Percentiles rank a stretch among this genome's conserved stretches.
Conservation (phyloP, 2,888 invertebrate genomes). For the Poecilobothrus nobilitatus region DNA sequence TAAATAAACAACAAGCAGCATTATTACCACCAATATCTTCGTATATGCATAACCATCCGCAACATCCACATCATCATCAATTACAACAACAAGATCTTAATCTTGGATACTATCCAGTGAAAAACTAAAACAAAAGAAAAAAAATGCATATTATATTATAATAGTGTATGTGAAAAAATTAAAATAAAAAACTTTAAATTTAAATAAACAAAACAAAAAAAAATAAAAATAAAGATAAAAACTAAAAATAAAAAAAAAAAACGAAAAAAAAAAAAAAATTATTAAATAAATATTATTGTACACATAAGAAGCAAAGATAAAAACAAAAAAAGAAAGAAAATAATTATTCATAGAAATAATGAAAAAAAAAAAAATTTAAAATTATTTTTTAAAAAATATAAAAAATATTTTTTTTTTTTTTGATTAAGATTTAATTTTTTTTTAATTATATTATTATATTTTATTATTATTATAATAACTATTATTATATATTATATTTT, state of each 20-base stretch:
- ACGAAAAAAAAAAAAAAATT: background rate
- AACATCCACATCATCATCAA: conserved; percentile 30
- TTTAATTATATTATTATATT: conserved; percentile 6
- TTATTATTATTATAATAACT: background rate
- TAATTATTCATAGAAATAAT: conserved; percentile 6
- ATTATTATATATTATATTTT: conserved; percentile 6
- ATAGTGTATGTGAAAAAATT: background rate
- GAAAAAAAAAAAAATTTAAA: background rate
- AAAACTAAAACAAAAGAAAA: conserved; percentile 30
- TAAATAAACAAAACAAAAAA: background rate
- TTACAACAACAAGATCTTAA: conserved; percentile 35
- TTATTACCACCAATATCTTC: conserved; percentile 30
- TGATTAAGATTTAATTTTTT: background rate
- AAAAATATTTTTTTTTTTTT: no score
- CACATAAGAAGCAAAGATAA: background rate
- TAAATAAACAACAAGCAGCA: conserved; percentile 24
- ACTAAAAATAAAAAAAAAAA: background rate
- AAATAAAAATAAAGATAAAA: background rate
- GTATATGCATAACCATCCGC: conserved; percentile 27
- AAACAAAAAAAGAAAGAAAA: background rate
- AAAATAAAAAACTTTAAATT: background rate
- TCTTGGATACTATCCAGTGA: conserved; percentile 42
- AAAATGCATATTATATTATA: background rate
- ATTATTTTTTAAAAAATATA: conserved; percentile 2
- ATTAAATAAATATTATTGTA: background rate